Evolutionary conservation across 2,113 vertebrate species (phyloP), one percentile per base, ranked within the genome.

Genomic region (Equus przewalskii): DNA sequence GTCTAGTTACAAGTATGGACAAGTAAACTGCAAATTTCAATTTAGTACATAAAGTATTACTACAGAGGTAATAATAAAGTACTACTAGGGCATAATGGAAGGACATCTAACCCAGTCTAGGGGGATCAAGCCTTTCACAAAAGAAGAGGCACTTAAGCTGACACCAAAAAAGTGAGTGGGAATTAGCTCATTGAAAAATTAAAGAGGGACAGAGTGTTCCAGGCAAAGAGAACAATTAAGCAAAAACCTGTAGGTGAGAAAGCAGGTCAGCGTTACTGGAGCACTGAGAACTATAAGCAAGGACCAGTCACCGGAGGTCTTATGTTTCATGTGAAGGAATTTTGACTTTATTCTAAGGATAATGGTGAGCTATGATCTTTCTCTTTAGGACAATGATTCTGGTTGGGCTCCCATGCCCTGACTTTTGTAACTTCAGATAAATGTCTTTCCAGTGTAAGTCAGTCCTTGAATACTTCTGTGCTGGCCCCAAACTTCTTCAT

Each of bases 111-210:
- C 80, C 36, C 56, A 89, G 41, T 76, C 85, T 83, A 7, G 13
- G 16, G 3, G 0, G 5, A 73, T 24, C 41, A 54, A 91, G n/a
- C 12, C 91, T 87, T 88, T 81, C 81, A 94, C 60, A 93, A 72
- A 81, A 19, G 28, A 75, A 94, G 49, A 80, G 21, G 4, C 24
- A 65, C 41, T 89, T 88, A 56, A 26, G 1, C 18, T 22, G 36
- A 75, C 28, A 69, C 18, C 44, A 88, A 64, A 96, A 84, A 78
- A 33, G 33, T 80, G 36, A 36, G 30, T 83, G 87, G 33, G 8
- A 88, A 90, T 62, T 75, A 72, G 10, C 10, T 79, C 65, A 46
- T 44, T 58, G 24, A 91, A 93, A 97, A 91, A 65, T 76, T 28
- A 46, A 81, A 80, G 65, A 51, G 22, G 67, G 15, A 58, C n/a